Percentiles rank a stretch among this genome's conserved stretches.
Conservation (phyloP, 2,888 invertebrate genomes). For the Cheilosia variabilis region DNA sequence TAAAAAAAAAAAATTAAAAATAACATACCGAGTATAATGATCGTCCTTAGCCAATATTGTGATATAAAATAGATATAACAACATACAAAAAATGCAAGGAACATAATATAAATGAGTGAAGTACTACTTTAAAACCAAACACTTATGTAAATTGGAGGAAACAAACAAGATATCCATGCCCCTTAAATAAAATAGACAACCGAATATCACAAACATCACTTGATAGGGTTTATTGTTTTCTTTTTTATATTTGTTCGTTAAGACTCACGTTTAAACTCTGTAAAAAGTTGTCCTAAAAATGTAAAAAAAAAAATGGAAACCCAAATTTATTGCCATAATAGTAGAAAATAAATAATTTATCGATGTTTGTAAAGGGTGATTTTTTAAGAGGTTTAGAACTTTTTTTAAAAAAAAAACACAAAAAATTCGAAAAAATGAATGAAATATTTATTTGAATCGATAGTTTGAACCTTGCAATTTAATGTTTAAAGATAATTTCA, state of each 20-base stretch:
- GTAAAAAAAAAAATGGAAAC: constrained; percentile 8
- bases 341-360: constrained; percentile 21
- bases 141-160: background rate
- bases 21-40: constrained; percentile 27
- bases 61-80: constrained; percentile 74
- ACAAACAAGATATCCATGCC: background rate
- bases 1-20: background rate
- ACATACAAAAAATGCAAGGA: constrained; percentile 25
- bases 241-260: background rate
- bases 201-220: constrained; percentile 8
- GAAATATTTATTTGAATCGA: too few relatives aligned
- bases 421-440: too few relatives aligned
- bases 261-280: constrained; percentile 7
- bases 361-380: background rate
- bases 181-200: background rate
- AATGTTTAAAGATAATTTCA: too few relatives aligned
- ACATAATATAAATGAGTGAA: constrained; percentile 26
- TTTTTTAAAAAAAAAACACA: too few relatives aligned
- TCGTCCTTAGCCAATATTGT: constrained; percentile 76
- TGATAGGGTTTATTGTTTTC: background rate
- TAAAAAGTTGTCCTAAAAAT: constrained; percentile 29
- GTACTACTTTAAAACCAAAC: constrained; percentile 11
- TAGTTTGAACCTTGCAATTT: too few relatives aligned
- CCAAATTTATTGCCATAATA: constrained; percentile 18
- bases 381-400: too few relatives aligned